Evolutionary conservation across 2,113 vertebrate genomes (phyloP).

Genomic region (Xenotilapia flavipinnis): DNA sequence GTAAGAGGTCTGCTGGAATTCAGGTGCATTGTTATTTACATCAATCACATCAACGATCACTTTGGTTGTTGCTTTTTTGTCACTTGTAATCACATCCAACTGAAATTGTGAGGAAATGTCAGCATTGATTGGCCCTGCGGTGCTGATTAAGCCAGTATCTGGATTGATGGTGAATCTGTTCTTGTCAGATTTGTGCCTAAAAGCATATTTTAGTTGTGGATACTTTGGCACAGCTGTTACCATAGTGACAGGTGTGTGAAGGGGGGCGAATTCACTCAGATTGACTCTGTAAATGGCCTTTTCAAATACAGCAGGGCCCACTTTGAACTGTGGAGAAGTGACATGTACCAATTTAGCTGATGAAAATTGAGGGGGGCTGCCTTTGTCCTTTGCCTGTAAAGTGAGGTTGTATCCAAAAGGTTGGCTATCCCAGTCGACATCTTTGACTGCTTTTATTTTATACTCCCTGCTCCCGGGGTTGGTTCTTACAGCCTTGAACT

Average conservation of each 20-base stretch:
- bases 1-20: conserved; percentile 88
- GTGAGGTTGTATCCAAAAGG: conserved; percentile 94
- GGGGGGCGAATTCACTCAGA: conserved; percentile 90
- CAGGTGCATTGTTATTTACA: conserved; percentile 87
- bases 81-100: conserved; percentile 83
- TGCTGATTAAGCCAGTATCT: conserved; percentile 89
- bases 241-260: conserved; percentile 87
- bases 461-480: conserved; percentile 92
- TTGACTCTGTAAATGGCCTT: conserved; percentile 86
- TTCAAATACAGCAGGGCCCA: conserved; percentile 84
- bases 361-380: conserved; percentile 86
- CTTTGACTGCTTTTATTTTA: conserved; percentile 82
- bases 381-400: conserved; percentile 95
- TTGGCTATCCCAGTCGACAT: conserved; percentile 86
- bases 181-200: conserved; percentile 79
- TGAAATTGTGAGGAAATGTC: conserved; percentile 77
- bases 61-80: conserved; percentile 81
- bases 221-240: conserved; percentile 82
- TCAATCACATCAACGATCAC: conserved; percentile 84
- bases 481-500: conserved; percentile 84
- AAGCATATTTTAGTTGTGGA: conserved; percentile 81
- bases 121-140: conserved; percentile 79
- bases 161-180: conserved; percentile 80
- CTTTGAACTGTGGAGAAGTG: conserved; percentile 81
- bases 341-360: conserved; percentile 85